Base-by-base conservation (phyloP, 2,113 vertebrate genomes). In the Phalacrocorax pelagicus region DNA sequence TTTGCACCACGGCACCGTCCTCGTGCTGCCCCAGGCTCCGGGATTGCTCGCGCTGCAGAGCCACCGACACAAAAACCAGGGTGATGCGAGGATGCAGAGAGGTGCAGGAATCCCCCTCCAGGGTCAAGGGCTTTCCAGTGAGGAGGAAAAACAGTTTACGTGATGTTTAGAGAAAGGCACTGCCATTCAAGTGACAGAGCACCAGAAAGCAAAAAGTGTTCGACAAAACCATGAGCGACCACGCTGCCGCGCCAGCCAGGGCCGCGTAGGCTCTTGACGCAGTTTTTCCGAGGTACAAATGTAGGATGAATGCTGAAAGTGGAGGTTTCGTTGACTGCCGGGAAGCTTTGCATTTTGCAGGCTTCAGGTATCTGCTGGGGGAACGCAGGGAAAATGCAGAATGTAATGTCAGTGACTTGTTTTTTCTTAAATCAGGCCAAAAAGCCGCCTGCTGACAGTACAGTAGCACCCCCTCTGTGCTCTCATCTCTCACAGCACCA, bases 321-420 rank as follows among this genome's bases (percentile, higher is more conserved):
- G 2, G 51, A 54, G 34, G 70, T 42, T n/a, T 30, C 6, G 6
- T 15, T 9, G 58, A 15, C 10, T 58, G 58, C 57, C 36, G 49
- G 51, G 57, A 38, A 17, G 46, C n/a, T 90, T 23, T 42, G 21
- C 19, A 4, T 26, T 46, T 51, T 38, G 20, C 15, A 40, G 30
- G 4, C 52, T 54, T 15, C 0, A 2, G 32, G 47, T 32, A 9
- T 15, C 69, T 34, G 44, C 69, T 46, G 23, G 24, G 42, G 42
- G 29, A 79, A 30, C 0, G 20, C 15, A 9, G n/a, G 52, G n/a
- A 23, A 72, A 47, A 42, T 0, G 11, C 69, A 70, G 24, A 36
- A 27, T 8, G 38, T 7, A 7, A 0, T 5, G 11, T 2, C 44
- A 30, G 18, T 1, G 18, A 21, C 29, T 27, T 51, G 2, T 16